These are phyloP conservation scores for Tenualosa thibaudeaui DNA, from an alignment of 2,797 vertebrate genomes.

Conservation along the genomic window DNA sequence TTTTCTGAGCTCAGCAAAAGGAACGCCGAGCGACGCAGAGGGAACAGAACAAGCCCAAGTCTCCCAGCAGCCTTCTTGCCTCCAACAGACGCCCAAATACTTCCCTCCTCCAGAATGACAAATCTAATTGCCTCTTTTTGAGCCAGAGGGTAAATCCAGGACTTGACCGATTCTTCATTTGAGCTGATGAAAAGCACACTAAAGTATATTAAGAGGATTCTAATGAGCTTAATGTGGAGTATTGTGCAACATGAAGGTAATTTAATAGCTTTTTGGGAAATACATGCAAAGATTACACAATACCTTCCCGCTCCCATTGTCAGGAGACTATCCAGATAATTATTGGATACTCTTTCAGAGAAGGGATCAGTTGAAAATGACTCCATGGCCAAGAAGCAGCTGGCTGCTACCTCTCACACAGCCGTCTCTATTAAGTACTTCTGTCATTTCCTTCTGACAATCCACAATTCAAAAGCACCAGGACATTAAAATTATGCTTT, in stretches of 20 bases:
- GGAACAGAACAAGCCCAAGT: not conserved
- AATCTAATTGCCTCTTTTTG: conserved; percentile 38
- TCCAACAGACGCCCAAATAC: not conserved
- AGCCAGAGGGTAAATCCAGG: conserved; percentile 28
- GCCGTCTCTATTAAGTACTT: not conserved
- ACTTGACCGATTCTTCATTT: conserved; percentile 25
- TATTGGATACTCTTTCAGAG: conserved; percentile 2
- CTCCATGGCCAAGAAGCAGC: not conserved
- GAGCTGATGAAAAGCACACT: conserved; percentile 24
- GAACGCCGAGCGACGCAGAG: not conserved
- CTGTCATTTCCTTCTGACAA: not conserved
- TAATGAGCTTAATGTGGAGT: conserved; percentile 32
- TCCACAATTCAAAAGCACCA: conserved; percentile 16
- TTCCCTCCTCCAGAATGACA: conserved; percentile 11
- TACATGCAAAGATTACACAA: conserved; percentile 33
- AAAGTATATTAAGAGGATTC: conserved; percentile 45
- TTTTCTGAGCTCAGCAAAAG: not conserved
- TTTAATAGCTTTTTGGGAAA: conserved; percentile 34
- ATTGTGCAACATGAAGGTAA: conserved; percentile 34
- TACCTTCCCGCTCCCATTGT: conserved; percentile 3
- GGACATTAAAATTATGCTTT: conserved; percentile 30
- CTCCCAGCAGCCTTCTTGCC: not conserved
- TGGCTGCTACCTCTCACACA: not conserved
- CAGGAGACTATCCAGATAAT: conserved; percentile 18
- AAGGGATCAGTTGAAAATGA: conserved; percentile 22